phyloP scores from a whole-genome alignment of 23 tunicate genomes.

The Styela clava region DNA sequence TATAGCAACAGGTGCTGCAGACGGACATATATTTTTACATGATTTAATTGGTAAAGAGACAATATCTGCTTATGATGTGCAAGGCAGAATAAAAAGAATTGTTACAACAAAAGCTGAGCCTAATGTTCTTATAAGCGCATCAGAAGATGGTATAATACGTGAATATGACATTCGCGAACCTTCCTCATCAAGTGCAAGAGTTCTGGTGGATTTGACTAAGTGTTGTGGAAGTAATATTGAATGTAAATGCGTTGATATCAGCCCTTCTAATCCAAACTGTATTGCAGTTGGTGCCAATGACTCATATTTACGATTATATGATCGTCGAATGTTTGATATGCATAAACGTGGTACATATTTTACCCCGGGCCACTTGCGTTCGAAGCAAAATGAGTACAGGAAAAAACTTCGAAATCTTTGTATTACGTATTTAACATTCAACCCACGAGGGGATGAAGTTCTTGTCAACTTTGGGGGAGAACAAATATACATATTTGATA shows the following conservation, averaged over 20 bases:
- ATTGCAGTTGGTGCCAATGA: conserved; percentile 86
- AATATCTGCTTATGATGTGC: conserved; percentile 11
- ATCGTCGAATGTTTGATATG: conserved; percentile 63
- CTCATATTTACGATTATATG: conserved; percentile 74
- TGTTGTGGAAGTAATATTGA: conserved; percentile 44
- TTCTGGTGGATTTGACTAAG: conserved; percentile 43
- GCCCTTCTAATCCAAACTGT: conserved; percentile 50
- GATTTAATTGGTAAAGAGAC: conserved; percentile 46
- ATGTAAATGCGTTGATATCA: conserved; percentile 77
- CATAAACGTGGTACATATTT: conserved; percentile 27
- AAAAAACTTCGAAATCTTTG: conserved; percentile 30
- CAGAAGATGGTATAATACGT: conserved; percentile 81
- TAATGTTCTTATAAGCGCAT: conserved; percentile 57
- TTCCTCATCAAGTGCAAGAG: conserved; percentile 10
- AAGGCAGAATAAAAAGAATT: conserved; percentile 71
- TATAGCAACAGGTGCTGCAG: conserved; percentile 92
- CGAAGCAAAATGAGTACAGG: conserved; percentile 31
- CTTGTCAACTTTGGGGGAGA: conserved; percentile 86
- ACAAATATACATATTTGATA: conserved; percentile 80
- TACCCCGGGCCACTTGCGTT: conserved; percentile 73
- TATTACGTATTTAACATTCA: conserved; percentile 64
- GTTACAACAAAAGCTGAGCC: conserved; percentile 43
- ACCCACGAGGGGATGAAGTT: conserved; percentile 61
- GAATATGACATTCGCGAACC: conserved; percentile 73
- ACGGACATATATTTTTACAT: conserved; percentile 59